Percentiles rank a stretch among this genome's conserved stretches.
These are phyloP conservation scores for Rhinophrynus dorsalis DNA, from an alignment of 2,797 vertebrate genomes.

Conservation along the genomic window DNA sequence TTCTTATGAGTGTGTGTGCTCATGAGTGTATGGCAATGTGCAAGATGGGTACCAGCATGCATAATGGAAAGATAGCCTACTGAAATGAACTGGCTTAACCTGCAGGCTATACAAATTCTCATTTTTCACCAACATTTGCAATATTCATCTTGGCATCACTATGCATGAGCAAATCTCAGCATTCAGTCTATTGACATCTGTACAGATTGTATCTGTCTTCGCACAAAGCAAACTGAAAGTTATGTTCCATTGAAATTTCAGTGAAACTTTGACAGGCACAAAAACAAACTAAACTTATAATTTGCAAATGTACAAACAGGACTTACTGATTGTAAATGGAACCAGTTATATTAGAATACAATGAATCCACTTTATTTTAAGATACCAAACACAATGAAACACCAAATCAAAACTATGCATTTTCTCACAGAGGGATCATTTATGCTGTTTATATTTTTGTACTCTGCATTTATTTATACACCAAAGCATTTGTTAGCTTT, in stretches of 20 bases:
- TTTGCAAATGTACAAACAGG: slow-evolving; percentile 27
- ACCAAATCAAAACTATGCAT: neutral
- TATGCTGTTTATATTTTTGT: slow-evolving; percentile 2
- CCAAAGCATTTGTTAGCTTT: neutral
- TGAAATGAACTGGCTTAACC: no score
- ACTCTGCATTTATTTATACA: slow-evolving; percentile 11
- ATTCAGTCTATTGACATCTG: slow-evolving; percentile 19
- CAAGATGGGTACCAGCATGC: no score
- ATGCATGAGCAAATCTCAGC: slow-evolving; percentile 22
- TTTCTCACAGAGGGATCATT: slow-evolving; percentile 15
- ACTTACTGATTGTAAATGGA: slow-evolving; percentile 5
- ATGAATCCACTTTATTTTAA: slow-evolving; percentile 18
- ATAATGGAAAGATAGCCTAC: no score
- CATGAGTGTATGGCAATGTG: no score
- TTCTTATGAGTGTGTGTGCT: no score
- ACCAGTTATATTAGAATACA: slow-evolving; percentile 7
- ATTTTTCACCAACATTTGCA: no score
- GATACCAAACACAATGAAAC: slow-evolving; percentile 12
- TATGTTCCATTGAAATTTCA: slow-evolving; percentile 26
- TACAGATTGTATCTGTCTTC: slow-evolving; percentile 15
- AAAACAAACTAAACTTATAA: slow-evolving; percentile 13
- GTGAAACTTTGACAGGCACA: slow-evolving; percentile 7
- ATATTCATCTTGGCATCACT: slow-evolving; percentile 15
- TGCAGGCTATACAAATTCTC: no score
- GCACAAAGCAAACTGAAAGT: slow-evolving; percentile 24